These are phyloP conservation scores for Suricata suricatta DNA, from an alignment of 2,113 vertebrate species.

Conservation along the genomic window DNA sequence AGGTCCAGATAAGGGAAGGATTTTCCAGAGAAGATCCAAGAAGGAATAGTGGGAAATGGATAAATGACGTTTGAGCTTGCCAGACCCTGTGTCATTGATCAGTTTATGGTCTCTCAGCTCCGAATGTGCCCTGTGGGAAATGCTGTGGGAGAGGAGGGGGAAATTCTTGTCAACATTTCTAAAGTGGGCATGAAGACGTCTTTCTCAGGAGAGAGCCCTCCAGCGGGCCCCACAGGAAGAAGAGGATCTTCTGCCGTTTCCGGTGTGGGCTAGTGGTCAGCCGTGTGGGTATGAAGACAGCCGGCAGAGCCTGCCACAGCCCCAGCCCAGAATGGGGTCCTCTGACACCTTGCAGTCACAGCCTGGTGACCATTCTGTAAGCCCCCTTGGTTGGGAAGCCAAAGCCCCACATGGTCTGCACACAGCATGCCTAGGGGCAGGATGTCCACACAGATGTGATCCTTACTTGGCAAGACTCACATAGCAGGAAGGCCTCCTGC, in stretches of 20 bases:
- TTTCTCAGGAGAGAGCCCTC: not conserved
- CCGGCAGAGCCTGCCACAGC: not conserved
- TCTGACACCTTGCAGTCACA: not conserved
- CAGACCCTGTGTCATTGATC: not conserved
- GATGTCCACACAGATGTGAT: not conserved
- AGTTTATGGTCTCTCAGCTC: not conserved
- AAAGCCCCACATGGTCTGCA: not conserved
- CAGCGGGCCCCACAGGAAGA: not conserved
- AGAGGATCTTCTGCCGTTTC: not conserved
- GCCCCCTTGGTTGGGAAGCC: not conserved
- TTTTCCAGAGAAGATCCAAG: not conserved
- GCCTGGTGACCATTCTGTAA: not conserved
- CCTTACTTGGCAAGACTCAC: not conserved
- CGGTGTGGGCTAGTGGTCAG: not conserved
- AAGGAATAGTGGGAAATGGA: not conserved
- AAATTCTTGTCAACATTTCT: not conserved
- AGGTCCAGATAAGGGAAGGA: not conserved
- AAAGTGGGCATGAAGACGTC: fast-evolving
- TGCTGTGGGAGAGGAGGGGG: not conserved
- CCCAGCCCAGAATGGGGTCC: not conserved
- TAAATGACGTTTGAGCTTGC: not conserved
- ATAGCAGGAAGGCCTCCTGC: not conserved
- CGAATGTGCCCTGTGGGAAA: not conserved
- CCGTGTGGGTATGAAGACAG: not conserved
- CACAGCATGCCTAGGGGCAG: not conserved